phyloP scores from a whole-genome alignment of 2,797 vertebrate species.

The Poecilia picta region DNA sequence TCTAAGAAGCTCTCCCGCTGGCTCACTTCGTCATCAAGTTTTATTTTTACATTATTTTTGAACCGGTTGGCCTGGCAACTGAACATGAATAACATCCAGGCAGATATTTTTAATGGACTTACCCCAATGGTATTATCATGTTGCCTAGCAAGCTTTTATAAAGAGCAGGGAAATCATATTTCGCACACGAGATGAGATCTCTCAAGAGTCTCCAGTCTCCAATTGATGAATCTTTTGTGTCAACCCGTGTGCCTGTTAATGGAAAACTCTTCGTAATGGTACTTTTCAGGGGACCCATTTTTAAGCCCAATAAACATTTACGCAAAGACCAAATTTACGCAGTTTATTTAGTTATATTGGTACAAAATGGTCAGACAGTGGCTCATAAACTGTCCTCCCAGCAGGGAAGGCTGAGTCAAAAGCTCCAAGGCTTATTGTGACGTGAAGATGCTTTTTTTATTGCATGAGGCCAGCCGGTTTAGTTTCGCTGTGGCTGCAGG shows the following conservation, averaged over 20 bases:
- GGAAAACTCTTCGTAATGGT: conserved; percentile 13
- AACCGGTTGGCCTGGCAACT: conserved; percentile 69
- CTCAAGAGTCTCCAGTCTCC: conserved; percentile 54
- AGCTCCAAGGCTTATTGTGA: conserved; percentile 6
- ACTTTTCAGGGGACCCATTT: conserved; percentile 13
- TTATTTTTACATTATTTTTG: conserved; percentile 69
- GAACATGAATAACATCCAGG: conserved; percentile 63
- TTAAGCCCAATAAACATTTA: conserved; percentile 23
- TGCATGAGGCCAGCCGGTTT: not conserved
- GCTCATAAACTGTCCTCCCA: not conserved
- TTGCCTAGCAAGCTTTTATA: conserved; percentile 53
- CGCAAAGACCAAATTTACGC: conserved; percentile 33
- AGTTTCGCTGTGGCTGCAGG: not conserved
- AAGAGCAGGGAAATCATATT: conserved; percentile 42
- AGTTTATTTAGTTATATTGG: not conserved
- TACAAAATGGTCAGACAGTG: conserved; percentile 6
- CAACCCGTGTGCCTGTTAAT: conserved; percentile 23
- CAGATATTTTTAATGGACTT: conserved; percentile 69
- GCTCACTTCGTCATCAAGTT: conserved; percentile 59
- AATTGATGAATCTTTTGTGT: conserved; percentile 53
- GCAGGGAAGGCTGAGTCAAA: conserved; percentile 8
- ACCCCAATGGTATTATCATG: conserved; percentile 56
- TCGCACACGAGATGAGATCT: conserved; percentile 46
- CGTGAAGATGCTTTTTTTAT: conserved; percentile 8
- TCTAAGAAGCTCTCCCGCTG: conserved; percentile 67